These are phyloP conservation scores for Ornithorhynchus anatinus DNA, from an alignment of 2,113 vertebrate genomes.

Conservation along the genomic window DNA sequence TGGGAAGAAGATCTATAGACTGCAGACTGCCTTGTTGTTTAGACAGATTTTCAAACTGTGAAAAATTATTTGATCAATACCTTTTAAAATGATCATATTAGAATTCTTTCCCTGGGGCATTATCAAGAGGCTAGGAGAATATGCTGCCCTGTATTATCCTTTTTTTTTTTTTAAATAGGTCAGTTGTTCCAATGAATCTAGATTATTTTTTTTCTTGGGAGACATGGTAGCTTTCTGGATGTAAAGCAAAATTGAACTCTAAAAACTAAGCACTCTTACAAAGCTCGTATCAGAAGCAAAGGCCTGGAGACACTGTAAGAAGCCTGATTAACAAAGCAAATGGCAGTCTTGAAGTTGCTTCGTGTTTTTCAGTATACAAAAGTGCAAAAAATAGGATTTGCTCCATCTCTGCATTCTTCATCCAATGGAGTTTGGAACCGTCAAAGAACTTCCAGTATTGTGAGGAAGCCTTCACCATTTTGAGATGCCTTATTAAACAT, in stretches of 20 bases:
- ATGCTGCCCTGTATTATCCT: slow-evolving; percentile 34
- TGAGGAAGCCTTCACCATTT: too few relatives aligned
- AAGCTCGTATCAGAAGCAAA: too few relatives aligned
- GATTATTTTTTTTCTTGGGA: slow-evolving; percentile 31
- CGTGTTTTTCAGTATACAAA: too few relatives aligned
- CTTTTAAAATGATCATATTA: slow-evolving; percentile 29
- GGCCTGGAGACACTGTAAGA: too few relatives aligned
- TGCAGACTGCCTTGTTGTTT: neutral
- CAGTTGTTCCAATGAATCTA: slow-evolving; percentile 40
- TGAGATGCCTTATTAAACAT: too few relatives aligned
- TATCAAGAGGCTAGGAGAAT: slow-evolving; percentile 46
- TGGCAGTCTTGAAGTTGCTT: too few relatives aligned
- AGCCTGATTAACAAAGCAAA: too few relatives aligned
- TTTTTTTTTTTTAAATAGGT: slow-evolving; percentile 49
- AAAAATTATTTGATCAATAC: slow-evolving; percentile 7
- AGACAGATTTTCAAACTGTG: slow-evolving; percentile 19
- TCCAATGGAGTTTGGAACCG: too few relatives aligned
- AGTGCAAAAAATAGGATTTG: too few relatives aligned
- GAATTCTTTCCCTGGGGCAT: slow-evolving; percentile 27
- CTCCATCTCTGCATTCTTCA: too few relatives aligned
- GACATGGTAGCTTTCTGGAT: slow-evolving; percentile 53
- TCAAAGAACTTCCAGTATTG: too few relatives aligned
- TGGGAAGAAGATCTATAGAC: too few relatives aligned
- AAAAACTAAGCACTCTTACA: slow-evolving; percentile 16
- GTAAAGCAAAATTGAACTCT: neutral